phyloP scores from a whole-genome alignment of 2,113 vertebrate genomes.

The Pampusana beccarii region DNA sequence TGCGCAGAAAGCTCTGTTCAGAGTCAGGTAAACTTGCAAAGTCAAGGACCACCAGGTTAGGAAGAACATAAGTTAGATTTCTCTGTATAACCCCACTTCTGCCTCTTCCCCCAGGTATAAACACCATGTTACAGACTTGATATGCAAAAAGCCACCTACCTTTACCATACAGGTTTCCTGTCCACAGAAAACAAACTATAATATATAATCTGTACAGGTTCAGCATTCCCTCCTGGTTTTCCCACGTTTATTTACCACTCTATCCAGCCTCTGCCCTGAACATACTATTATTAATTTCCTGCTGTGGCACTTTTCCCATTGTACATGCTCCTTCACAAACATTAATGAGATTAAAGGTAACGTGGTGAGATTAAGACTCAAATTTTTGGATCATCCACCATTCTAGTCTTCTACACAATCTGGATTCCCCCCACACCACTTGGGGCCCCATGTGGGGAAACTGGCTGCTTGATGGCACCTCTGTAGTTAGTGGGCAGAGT shows the following conservation, averaged over 20 bases:
- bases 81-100: background rate
- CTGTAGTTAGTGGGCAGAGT: background rate
- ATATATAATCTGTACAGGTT: background rate
- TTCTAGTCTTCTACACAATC: background rate
- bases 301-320: background rate
- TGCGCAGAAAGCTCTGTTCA: background rate
- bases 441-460: background rate
- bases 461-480: background rate
- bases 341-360: background rate
- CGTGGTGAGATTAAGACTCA: background rate
- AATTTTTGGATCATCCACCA: background rate
- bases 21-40: background rate
- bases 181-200: background rate
- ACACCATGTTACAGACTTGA: background rate
- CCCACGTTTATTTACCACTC: background rate
- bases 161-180: background rate
- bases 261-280: background rate
- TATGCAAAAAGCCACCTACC: background rate
- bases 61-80: background rate
- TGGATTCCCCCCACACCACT: background rate
- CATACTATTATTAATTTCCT: background rate
- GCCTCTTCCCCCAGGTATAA: background rate
- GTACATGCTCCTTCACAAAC: background rate
- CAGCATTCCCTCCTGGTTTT: background rate
- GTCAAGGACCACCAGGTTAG: background rate